Conservation (phyloP, 2,888 invertebrate genomes). For the Cerceris ruficornis region DNA sequence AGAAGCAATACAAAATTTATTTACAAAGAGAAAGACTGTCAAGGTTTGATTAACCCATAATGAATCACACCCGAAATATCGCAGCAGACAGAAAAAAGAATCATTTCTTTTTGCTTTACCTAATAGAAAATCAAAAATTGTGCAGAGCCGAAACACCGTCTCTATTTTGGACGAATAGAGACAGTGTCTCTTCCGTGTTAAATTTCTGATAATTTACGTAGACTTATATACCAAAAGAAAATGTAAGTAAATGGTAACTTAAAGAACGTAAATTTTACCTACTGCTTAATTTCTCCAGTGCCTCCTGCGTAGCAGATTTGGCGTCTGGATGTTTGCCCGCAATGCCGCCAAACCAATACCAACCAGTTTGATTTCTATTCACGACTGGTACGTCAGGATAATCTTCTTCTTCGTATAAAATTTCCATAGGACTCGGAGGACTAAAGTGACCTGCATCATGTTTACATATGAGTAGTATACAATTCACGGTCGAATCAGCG, state of each 20-base stretch:
- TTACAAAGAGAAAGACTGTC: no score
- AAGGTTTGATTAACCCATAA: no score
- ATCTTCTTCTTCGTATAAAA: slow-evolving; percentile 84
- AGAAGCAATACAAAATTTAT: no score
- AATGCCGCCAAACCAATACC: slow-evolving; percentile 93
- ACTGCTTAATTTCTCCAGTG: slow-evolving; percentile 91
- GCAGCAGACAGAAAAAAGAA: no score
- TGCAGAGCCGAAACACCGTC: no score
- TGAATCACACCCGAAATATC: no score
- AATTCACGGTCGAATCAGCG: background rate
- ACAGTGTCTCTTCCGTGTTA: background rate
- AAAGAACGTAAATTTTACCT: slow-evolving; percentile 83
- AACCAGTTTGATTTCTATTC: slow-evolving; percentile 88
- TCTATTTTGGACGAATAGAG: background rate
- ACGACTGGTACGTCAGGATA: slow-evolving; percentile 85
- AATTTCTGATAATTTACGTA: background rate
- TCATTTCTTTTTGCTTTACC: no score
- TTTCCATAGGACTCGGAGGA: slow-evolving; percentile 82
- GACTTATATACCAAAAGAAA: slow-evolving; percentile 18
- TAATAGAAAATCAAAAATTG: no score
- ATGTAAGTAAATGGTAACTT: slow-evolving; percentile 41
- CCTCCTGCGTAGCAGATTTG: slow-evolving; percentile 86
- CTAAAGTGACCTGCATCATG: slow-evolving; percentile 79
- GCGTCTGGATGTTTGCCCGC: slow-evolving; percentile 87
- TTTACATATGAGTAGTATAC: slow-evolving; percentile 5